Percentiles rank a stretch among this genome's conserved stretches.
These are phyloP conservation scores for Natrix natrix DNA, from an alignment of 2,797 vertebrate species.

Conservation along the genomic window DNA sequence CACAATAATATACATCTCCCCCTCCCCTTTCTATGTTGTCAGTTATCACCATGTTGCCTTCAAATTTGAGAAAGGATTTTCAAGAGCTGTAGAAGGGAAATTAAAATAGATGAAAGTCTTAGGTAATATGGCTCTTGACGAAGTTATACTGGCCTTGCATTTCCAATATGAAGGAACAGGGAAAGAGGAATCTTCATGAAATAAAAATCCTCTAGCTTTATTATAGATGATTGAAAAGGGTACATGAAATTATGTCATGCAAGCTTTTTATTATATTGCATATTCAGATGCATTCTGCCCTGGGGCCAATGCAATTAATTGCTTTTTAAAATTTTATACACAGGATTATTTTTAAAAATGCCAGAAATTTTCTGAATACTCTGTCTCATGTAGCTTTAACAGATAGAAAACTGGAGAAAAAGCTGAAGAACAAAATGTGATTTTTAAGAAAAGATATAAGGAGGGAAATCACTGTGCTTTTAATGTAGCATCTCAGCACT, in stretches of 20 bases:
- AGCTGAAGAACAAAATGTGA: slow-evolving; percentile 24
- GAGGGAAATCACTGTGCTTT: slow-evolving; percentile 47
- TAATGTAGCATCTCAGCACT: slow-evolving; percentile 46
- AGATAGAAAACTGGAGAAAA: slow-evolving; percentile 40
- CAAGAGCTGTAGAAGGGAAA: slow-evolving; percentile 54
- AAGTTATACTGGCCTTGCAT: slow-evolving; percentile 45
- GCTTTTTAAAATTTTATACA: slow-evolving; percentile 45
- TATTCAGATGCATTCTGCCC: slow-evolving; percentile 57
- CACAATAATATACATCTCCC: slow-evolving; percentile 17
- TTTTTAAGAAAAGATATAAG: slow-evolving; percentile 47
- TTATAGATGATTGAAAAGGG: slow-evolving; percentile 54
- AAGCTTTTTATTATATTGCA: slow-evolving; percentile 50
- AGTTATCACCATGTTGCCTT: slow-evolving; percentile 46
- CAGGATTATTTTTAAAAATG: slow-evolving; percentile 30
- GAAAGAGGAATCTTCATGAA: slow-evolving; percentile 52
- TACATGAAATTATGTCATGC: slow-evolving; percentile 66
- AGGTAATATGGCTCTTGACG: slow-evolving; percentile 49
- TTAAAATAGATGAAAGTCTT: slow-evolving; percentile 55
- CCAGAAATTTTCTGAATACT: slow-evolving; percentile 44
- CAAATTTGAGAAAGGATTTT: slow-evolving; percentile 57
- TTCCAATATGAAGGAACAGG: slow-evolving; percentile 44
- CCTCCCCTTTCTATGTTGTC: slow-evolving; percentile 33
- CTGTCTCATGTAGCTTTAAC: slow-evolving; percentile 43
- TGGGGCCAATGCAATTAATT: slow-evolving; percentile 57
- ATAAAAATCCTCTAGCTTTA: slow-evolving; percentile 61